Evolutionary conservation across 2,888 invertebrate genomes (phyloP), one percentile per base, ranked within the genome.

Genomic region (Drosophila glabriapex): DNA sequence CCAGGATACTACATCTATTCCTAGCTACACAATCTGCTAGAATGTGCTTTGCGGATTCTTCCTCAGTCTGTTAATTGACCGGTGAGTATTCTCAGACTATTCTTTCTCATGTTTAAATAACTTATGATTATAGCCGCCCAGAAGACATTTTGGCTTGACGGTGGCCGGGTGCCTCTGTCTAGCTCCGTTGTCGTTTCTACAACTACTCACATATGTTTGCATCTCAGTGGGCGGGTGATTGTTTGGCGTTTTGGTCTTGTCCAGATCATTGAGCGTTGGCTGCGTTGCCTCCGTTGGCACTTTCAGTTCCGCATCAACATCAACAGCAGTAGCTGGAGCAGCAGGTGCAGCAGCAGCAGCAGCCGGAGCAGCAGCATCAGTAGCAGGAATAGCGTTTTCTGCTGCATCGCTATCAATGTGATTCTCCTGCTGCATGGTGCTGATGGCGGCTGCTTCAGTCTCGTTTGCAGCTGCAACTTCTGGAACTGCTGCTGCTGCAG

Each of bases 201-300:
- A 16, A 25, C 12, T 28, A 92, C 94, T 94, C 92, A 95, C 95
- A 93, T 95, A 94, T 91, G 93, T 94, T 94, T 94, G 94, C 93
- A 95, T 94, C 92, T 94, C 94, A 93, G 93, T 93, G 85, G 93
- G 93, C 80, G 75, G 86, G 72, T 66, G 83, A 55, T 78, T 85
- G 14, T 60, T 62, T 39, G 66, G 68, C 41, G 70, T 68, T 77
- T 90, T 90, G 50, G 83, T 89, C 68, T 79, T 86, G 56, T 85
- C 88, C 60, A 80, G 73, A 69, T 87, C 78, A 62, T 82, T 83
- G 12, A 73, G 72, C 59, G 71, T 46, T 35, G 76, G 52, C 54
- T 70, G 68, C 31, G 31, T 31, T 46, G 37, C 22, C 46, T 73
- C 68, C 43, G 59, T 56, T 35, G 64, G 5, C 29, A 55, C 16